Evolutionary conservation across 2,797 vertebrate genomes (phyloP).

Genomic region (Clarias pachynema): DNA sequence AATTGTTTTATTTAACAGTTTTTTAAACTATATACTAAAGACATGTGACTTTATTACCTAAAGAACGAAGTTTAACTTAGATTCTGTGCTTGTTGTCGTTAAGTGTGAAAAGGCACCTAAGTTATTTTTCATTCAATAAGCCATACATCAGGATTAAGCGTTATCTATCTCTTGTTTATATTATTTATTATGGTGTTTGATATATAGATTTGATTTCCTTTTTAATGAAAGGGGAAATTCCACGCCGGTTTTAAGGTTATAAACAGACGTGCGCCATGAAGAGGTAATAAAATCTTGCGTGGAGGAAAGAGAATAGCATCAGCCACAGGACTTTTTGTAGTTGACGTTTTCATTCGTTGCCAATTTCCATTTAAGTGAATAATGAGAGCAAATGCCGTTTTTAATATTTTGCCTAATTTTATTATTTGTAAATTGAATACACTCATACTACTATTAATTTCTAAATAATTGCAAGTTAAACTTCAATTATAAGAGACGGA

Average conservation of each 20-base stretch:
- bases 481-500: neutral
- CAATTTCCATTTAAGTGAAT: neutral
- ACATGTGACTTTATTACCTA: neutral
- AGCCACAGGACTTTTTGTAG: neutral
- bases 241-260: conserved; percentile 45
- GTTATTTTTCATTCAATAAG: neutral
- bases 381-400: neutral
- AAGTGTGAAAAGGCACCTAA: neutral
- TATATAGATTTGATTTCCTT: neutral
- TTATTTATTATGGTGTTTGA: neutral
- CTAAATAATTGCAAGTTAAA: neutral
- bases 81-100: neutral
- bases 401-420: neutral
- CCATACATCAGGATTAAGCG: neutral
- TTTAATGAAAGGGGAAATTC: conserved; percentile 32
- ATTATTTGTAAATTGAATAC: neutral
- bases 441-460: neutral
- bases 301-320: conserved; percentile 6
- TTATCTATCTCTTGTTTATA: neutral
- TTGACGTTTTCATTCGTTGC: neutral
- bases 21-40: neutral
- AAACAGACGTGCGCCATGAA: conserved; percentile 48
- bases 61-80: neutral
- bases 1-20: too few species aligned
- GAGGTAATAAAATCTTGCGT: conserved; percentile 54